These are phyloP conservation scores for Trachythela sp. DNA, from an alignment of 64 coral and sea anemone genomes.

Conservation along the genomic window DNA sequence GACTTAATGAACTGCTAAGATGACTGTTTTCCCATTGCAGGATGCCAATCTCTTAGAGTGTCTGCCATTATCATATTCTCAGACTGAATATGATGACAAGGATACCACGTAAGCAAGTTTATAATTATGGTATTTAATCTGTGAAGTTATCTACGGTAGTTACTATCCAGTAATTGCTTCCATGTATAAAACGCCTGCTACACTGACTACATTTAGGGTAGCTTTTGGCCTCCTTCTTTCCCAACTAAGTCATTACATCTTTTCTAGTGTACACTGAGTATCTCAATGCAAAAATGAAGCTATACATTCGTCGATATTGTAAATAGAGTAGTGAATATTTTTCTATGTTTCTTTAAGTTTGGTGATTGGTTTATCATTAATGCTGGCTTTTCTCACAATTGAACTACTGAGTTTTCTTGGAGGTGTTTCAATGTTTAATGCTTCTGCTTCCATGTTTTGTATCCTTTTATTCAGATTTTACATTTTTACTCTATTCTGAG, in stretches of 20 bases:
- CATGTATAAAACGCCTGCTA: too few relatives aligned
- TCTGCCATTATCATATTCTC: constrained; percentile 69
- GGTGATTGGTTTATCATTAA: constrained; percentile 88
- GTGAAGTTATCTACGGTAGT: too few relatives aligned
- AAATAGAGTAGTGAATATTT: too few relatives aligned
- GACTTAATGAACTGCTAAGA: too few relatives aligned
- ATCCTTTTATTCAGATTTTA: constrained; percentile 55
- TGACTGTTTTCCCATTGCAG: constrained; percentile 43
- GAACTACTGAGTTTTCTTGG: constrained; percentile 85
- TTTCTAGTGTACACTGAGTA: too few relatives aligned
- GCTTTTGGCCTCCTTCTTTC: too few relatives aligned
- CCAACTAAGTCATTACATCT: background rate
- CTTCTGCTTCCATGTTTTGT: constrained; percentile 85
- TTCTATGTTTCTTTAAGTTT: constrained; percentile 45
- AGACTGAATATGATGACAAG: constrained; percentile 74
- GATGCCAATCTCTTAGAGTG: constrained; percentile 78
- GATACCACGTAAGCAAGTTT: constrained; percentile 64
- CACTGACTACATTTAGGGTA: too few relatives aligned
- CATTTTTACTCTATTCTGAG: background rate
- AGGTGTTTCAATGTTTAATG: constrained; percentile 93
- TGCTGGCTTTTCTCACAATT: constrained; percentile 75
- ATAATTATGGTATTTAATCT: too few relatives aligned
- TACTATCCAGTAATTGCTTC: background rate
- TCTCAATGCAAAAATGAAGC: background rate
- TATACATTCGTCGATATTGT: too few relatives aligned